Percentiles rank a stretch among this genome's conserved stretches.
These are phyloP conservation scores for Propithecus deckenii DNA, from an alignment of 2,797 vertebrate species.

Conservation along the genomic window DNA sequence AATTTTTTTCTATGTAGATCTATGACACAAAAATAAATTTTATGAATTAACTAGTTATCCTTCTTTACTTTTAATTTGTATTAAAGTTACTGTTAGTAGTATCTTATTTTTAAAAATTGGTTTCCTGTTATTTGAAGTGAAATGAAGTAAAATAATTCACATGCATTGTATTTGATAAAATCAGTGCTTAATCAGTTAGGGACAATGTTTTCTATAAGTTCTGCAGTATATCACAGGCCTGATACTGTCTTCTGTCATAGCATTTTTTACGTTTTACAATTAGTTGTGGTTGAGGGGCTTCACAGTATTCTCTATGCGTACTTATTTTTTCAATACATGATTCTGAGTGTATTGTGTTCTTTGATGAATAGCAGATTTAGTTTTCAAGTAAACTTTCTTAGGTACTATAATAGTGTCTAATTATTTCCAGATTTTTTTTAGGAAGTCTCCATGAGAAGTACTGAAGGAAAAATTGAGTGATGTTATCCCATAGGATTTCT, in stretches of 20 bases:
- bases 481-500: constrained; percentile 83
- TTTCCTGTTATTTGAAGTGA: constrained; percentile 48
- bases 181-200: constrained; percentile 71
- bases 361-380: constrained; percentile 85
- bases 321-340: constrained; percentile 35
- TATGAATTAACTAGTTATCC: not conserved
- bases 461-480: constrained; percentile 83
- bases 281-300: constrained; percentile 65
- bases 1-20: not conserved
- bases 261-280: constrained; percentile 72
- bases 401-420: constrained; percentile 90
- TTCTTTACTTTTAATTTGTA: not conserved
- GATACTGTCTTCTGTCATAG: constrained; percentile 64
- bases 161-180: constrained; percentile 75
- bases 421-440: constrained; percentile 91
- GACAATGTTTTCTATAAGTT: constrained; percentile 68
- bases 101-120: not conserved
- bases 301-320: not conserved
- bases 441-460: constrained; percentile 62
- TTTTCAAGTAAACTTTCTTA: constrained; percentile 89
- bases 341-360: constrained; percentile 84
- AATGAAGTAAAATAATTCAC: constrained; percentile 70
- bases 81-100: not conserved
- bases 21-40: constrained; percentile 10
- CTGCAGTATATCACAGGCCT: constrained; percentile 62